phyloP scores from a whole-genome alignment of 2,113 vertebrate species.

The Oxyura jamaicensis region DNA sequence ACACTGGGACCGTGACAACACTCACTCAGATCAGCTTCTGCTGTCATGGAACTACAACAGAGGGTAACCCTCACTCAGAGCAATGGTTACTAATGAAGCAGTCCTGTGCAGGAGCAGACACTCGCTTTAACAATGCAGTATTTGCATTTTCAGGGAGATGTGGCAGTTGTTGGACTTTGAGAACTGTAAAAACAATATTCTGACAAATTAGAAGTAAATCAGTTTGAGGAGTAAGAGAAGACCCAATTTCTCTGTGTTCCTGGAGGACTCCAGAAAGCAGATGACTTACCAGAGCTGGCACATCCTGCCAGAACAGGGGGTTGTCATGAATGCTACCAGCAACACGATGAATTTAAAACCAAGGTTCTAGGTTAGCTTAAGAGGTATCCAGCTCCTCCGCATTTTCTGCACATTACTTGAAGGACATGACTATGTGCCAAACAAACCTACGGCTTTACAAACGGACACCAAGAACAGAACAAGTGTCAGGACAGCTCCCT shows the following conservation, averaged over 20 bases:
- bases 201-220: neutral
- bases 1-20: neutral
- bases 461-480: neutral
- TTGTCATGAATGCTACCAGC: neutral
- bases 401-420: neutral
- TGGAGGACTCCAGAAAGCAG: neutral
- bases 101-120: neutral
- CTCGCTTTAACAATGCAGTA: neutral
- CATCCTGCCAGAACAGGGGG: neutral
- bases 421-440: neutral
- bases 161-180: neutral
- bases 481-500: neutral
- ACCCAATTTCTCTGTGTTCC: neutral
- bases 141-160: neutral
- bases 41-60: neutral
- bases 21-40: neutral
- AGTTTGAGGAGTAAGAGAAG: neutral
- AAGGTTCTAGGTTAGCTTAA: neutral
- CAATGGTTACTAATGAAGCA: neutral
- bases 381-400: neutral
- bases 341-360: neutral
- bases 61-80: neutral
- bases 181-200: neutral
- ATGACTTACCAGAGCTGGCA: neutral
- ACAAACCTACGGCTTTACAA: neutral